Percentiles rank a stretch among this genome's conserved stretches.
These are phyloP conservation scores for Pocillopora damicornis DNA, from an alignment of 64 coral and sea anemone genomes.

Conservation along the genomic window DNA sequence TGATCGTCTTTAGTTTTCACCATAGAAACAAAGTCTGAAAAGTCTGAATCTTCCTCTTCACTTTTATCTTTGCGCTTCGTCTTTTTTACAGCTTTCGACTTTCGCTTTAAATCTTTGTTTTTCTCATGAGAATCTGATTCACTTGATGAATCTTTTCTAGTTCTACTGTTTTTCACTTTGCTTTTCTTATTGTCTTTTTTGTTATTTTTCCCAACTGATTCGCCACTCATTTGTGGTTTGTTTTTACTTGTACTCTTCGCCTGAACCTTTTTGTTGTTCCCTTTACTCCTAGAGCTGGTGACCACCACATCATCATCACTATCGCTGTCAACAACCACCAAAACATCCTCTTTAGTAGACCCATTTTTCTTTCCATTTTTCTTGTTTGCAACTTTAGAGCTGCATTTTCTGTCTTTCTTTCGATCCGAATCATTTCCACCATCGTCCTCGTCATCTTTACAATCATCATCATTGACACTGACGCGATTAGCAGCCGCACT, in stretches of 20 bases:
- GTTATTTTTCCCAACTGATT: background rate
- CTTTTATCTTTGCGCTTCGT: background rate
- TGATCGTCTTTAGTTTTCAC: background rate
- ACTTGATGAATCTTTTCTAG: background rate
- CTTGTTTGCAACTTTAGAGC: background rate
- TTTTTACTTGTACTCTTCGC: background rate
- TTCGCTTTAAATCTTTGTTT: background rate
- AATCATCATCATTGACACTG: background rate
- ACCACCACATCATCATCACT: background rate
- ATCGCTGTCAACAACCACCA: conserved; percentile 1
- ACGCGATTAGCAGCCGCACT: background rate
- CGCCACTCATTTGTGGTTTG: background rate
- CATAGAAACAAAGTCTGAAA: conserved; percentile 34
- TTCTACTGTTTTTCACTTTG: background rate
- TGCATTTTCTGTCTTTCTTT: background rate
- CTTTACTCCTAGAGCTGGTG: conserved; percentile 3
- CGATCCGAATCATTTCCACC: conserved; percentile 2
- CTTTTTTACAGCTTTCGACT: background rate
- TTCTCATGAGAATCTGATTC: background rate
- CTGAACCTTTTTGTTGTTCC: background rate
- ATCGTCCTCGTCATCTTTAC: background rate
- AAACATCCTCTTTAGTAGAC: background rate
- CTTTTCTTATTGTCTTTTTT: background rate
- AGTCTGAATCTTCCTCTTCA: conserved; percentile 5
- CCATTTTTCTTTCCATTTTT: conserved; percentile 26